A percentile compares a stretch with the other conserved stretches of the same genome.
phyloP scores from a whole-genome alignment of 2,888 invertebrate genomes.

The Pycnomerus fuliginosus region DNA sequence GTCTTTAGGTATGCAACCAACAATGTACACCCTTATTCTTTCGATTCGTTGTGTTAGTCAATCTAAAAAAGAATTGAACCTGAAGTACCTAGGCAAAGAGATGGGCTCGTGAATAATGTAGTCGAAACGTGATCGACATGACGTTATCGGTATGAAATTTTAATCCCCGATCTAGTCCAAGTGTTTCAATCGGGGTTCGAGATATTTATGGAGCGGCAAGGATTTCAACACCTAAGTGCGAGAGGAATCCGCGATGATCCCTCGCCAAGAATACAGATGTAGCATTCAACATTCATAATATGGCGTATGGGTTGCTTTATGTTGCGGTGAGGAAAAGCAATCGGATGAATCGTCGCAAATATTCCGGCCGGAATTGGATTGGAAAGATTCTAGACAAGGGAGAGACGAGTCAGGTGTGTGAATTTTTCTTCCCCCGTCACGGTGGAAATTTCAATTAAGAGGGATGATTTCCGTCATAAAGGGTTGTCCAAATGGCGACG shows the following conservation, averaged over 20 bases:
- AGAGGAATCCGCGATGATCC: slow-evolving; percentile 33
- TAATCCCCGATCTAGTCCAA: slow-evolving; percentile 42
- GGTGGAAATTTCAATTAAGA: slow-evolving; percentile 22
- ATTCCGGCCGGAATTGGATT: slow-evolving; percentile 50
- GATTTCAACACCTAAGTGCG: slow-evolving; percentile 43
- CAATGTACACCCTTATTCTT: no score
- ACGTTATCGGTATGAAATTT: slow-evolving; percentile 41
- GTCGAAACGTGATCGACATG: slow-evolving; percentile 36
- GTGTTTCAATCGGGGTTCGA: slow-evolving; percentile 38
- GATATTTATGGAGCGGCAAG: slow-evolving; percentile 41
- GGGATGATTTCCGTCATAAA: slow-evolving; percentile 14
- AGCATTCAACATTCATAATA: slow-evolving; percentile 53
- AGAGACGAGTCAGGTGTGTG: slow-evolving; percentile 42
- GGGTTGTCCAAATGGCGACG: slow-evolving; percentile 50
- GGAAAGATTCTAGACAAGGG: slow-evolving; percentile 44
- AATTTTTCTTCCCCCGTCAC: slow-evolving; percentile 16
- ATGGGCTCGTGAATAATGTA: slow-evolving; percentile 9
- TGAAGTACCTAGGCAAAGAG: no score
- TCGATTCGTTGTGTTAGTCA: no score
- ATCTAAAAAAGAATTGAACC: no score
- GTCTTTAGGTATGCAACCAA: no score
- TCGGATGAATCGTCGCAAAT: slow-evolving; percentile 50
- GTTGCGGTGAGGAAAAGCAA: slow-evolving; percentile 49
- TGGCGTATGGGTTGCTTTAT: slow-evolving; percentile 46
- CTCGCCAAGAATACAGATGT: slow-evolving; percentile 49